Evolutionary conservation across 2,888 invertebrate species (phyloP).

Genomic region (Drosophila demipolita): DNA sequence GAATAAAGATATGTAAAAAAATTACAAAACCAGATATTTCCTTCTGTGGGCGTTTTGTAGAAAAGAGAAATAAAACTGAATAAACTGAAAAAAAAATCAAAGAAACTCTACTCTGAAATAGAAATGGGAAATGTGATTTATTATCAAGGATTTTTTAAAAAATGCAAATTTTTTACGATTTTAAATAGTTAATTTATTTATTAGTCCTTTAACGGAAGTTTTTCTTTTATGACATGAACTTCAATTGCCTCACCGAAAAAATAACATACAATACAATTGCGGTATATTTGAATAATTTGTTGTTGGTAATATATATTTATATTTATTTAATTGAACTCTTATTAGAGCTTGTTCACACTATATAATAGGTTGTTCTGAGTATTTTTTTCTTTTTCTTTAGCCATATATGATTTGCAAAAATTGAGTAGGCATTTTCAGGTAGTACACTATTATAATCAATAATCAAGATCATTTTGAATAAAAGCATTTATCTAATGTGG

Average conservation of each 20-base stretch:
- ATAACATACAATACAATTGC: constrained; percentile 69
- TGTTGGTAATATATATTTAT: constrained; percentile 43
- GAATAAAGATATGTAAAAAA: constrained; percentile 82
- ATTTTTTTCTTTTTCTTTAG: constrained; percentile 42
- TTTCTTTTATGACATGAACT: constrained; percentile 44
- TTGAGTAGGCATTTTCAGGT: constrained; percentile 68
- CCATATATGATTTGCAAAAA: constrained; percentile 55
- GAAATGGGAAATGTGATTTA: background rate
- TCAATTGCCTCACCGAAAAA: constrained; percentile 53
- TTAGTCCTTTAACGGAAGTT: constrained; percentile 62
- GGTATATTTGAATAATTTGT: constrained; percentile 53
- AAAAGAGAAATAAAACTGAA: background rate
- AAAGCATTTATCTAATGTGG: constrained; percentile 63
- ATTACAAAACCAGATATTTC: constrained; percentile 17
- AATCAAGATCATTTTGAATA: constrained; percentile 51
- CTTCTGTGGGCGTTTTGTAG: background rate
- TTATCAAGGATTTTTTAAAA: background rate
- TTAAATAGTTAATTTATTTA: constrained; percentile 66
- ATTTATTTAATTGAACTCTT: constrained; percentile 46
- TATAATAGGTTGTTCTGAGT: constrained; percentile 49
- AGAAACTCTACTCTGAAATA: background rate
- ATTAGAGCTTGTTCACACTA: constrained; percentile 30
- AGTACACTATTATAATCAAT: constrained; percentile 27
- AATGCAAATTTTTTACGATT: constrained; percentile 8
- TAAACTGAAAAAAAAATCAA: background rate